Base-by-base conservation (phyloP, 2,113 vertebrate species). In the Pavo muticus region DNA sequence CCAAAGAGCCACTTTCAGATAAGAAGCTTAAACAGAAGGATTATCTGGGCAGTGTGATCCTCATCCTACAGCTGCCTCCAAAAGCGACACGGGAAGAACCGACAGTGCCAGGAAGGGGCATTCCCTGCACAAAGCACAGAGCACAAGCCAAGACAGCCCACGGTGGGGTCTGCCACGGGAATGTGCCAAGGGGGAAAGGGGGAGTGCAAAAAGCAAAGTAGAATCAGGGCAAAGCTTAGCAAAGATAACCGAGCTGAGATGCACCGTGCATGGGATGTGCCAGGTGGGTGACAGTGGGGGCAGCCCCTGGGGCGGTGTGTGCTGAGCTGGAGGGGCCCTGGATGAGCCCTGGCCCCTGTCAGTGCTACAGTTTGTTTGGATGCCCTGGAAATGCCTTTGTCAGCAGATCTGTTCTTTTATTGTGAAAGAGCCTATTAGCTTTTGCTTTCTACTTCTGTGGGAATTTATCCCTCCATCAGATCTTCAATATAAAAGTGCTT, bases 381-480 rank as follows among this genome's bases (percentile, higher is more conserved):
- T 93, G 94, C 75, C 79, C 60, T 94, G 94, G 68, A 94, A 96
- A 91, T 44, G 84, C 85, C 82, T 92, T 74, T 93, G 85, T 95
- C 95, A 95, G 95, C 85, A 96, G 85, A 88, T 90, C 91, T 90
- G 39, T 81, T 77, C 90, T 95, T 93, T 93, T 90, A 67, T 90
- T 91, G 95, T 87, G 94, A 79, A 86, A 85, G 91, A 93, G 78
- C 90, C 93, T 91, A 90, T 94, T 94, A 94, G 68, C 90, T 95
- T 47, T 69, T 86, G 75, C 96, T 96, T 95, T 94, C 87, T 73
- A 82, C 95, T 96, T 96, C 91, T 92, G 3, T 50, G 68, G 78
- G 96, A 94, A 97, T 97, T 97, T 96, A 96, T 96, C 95, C 89
- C 93, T 94, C 93, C 91, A 94, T 96, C 96, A 95, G 94, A 95